Conservation (phyloP, 2,797 vertebrate species). For the Falco naumanni region DNA sequence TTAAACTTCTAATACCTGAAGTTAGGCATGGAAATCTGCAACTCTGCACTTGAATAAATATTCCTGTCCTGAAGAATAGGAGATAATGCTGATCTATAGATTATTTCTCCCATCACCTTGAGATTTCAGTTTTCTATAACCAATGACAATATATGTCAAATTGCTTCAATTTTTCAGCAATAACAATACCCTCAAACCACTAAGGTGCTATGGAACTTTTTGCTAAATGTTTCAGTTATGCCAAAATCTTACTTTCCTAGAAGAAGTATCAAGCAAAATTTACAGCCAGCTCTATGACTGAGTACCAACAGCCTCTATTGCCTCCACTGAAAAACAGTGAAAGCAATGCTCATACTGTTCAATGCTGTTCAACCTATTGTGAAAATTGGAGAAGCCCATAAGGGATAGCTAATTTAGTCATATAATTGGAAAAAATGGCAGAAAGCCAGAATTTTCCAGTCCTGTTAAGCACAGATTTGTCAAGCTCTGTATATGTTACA, state of each 20-base stretch:
- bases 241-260: not conserved
- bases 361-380: not conserved
- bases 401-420: not conserved
- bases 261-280: not conserved
- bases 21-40: not conserved
- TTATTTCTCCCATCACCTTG: not conserved
- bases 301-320: not conserved
- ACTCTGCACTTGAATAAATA: constrained; percentile 15
- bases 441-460: not conserved
- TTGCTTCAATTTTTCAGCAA: not conserved
- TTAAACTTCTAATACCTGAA: constrained; percentile 13
- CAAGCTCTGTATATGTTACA: not conserved
- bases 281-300: not conserved
- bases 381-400: not conserved
- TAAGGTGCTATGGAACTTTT: not conserved
- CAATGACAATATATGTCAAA: not conserved
- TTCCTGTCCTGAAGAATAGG: not conserved
- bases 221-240: not conserved
- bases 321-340: not conserved
- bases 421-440: not conserved
- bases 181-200: not conserved
- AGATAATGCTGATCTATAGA: not conserved
- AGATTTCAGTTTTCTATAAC: not conserved
- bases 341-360: not conserved
- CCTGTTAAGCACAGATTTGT: not conserved